Conservation (phyloP, 2,888 invertebrate species). For the Orthosia gothica region DNA sequence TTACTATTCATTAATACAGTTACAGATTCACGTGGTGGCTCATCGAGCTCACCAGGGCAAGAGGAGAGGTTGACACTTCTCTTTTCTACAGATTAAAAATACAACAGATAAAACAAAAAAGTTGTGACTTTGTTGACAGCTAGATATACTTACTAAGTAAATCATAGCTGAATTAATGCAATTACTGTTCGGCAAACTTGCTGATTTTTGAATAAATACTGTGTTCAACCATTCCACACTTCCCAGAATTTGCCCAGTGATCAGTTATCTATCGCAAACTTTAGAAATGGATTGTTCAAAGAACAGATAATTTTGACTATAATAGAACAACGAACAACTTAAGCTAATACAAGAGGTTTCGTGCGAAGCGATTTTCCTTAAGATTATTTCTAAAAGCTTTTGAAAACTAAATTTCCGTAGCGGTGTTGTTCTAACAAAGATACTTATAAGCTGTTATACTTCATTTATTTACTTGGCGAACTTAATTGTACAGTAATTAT, state of each 20-base stretch:
- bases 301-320: constrained; percentile 31
- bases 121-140: too few species aligned
- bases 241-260: constrained; percentile 47
- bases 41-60: too few species aligned
- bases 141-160: background rate
- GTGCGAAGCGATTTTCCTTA: constrained; percentile 16
- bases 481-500: background rate
- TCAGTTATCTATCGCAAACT: constrained; percentile 38
- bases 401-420: constrained; percentile 11
- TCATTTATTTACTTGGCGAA: constrained; percentile 15
- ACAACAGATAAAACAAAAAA: too few species aligned
- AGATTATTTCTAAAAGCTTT: constrained; percentile 13
- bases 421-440: constrained; percentile 22
- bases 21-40: too few species aligned
- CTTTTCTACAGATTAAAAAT: too few species aligned
- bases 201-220: constrained; percentile 40
- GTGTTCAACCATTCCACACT: constrained; percentile 18
- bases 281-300: constrained; percentile 26
- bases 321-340: constrained; percentile 20
- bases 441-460: background rate
- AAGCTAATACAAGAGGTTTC: constrained; percentile 16
- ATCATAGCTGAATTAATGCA: constrained; percentile 26
- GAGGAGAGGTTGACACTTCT: too few species aligned
- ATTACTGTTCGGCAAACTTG: constrained; percentile 38
- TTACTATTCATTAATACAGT: too few species aligned